Base-by-base conservation (phyloP, 2,797 vertebrate genomes). In the Streptopelia turtur region DNA sequence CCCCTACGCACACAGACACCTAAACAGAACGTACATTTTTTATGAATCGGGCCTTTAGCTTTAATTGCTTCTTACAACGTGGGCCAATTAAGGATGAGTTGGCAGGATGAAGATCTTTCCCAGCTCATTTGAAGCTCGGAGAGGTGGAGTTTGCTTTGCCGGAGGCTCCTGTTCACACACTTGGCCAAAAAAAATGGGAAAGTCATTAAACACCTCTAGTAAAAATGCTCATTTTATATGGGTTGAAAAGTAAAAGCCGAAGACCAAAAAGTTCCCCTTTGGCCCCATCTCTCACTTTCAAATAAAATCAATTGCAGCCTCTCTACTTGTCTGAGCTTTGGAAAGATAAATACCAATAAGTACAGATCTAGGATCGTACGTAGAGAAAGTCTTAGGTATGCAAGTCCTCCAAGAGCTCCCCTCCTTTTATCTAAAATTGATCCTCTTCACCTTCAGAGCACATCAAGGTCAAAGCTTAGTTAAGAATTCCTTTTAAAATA, bases 351-450 rank as follows among this genome's bases (percentile, higher is more conserved):
- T 91, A 97, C 90, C 82, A 78, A 95, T 92, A 97, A 95, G 96
- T 37, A 96, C 92, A 96, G 91, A 89, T 71, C 80, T 65, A 82
- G 69, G 77, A 69, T 28, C 89, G 37, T 87, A 96, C 92, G 87
- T 90, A 96, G 93, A 96, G 93, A 95, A 95, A 91, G 65, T 97
- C 95, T 94, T 93, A 92, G 76, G 83, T 83, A 94, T 53, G 5
- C 82, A 56, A 87, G 59, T 94, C 97, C 96, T 95, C 84, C 0
- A 56, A 97, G 97, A 97, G 71, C 69, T 93, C 77, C 52, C 80
- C 90, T 96, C 81, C 90, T 97, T 97, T 97, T 97, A 97, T 96
- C 94, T 96, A 2, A 96, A 96, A 97, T 97, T 98, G 97, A 98
- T 97, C 96, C 96, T 65, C 63, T 93, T 87, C 71, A 96, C 96